Percentiles rank a stretch among this genome's conserved stretches.
phyloP scores from a whole-genome alignment of 1,140 invertebrate genomes.

The Helicoverpa zea region DNA sequence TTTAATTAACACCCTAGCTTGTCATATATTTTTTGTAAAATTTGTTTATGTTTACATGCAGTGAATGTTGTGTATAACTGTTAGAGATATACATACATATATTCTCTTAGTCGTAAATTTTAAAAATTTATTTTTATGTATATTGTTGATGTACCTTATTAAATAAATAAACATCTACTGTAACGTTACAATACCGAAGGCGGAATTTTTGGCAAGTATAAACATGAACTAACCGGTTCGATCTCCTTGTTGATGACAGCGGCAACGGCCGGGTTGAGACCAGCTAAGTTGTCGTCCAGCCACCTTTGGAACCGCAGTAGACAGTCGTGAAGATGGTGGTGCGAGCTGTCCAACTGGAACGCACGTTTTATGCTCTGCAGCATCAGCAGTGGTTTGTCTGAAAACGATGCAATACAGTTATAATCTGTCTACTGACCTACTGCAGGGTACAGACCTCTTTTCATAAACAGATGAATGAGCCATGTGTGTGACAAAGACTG shows the following conservation, averaged over 20 bases:
- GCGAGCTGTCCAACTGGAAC: constrained; percentile 89
- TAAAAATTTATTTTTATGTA: no score
- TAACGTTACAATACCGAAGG: no score
- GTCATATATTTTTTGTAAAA: no score
- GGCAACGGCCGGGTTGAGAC: constrained; percentile 89
- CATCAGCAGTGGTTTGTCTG: constrained; percentile 94
- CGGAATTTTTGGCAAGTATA: background rate
- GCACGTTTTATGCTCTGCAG: constrained; percentile 96
- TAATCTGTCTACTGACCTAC: background rate
- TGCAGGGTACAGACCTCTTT: background rate
- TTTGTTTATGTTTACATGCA: no score
- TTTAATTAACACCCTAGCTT: no score
- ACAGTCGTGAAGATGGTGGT: constrained; percentile 95
- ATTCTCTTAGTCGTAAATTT: no score
- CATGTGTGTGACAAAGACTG: no score
- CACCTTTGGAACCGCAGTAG: constrained; percentile 92
- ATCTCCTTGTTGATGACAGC: constrained; percentile 93
- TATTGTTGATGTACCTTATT: no score
- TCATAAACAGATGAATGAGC: background rate
- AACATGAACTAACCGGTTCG: constrained; percentile 81
- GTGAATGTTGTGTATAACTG: no score
- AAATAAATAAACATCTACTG: no score
- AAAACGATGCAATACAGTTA: constrained; percentile 57
- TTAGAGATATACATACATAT: no score
- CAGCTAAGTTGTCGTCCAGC: constrained; percentile 76